These are phyloP conservation scores for Drosophila neocordata DNA, from an alignment of 1,140 invertebrate species.

Conservation along the genomic window DNA sequence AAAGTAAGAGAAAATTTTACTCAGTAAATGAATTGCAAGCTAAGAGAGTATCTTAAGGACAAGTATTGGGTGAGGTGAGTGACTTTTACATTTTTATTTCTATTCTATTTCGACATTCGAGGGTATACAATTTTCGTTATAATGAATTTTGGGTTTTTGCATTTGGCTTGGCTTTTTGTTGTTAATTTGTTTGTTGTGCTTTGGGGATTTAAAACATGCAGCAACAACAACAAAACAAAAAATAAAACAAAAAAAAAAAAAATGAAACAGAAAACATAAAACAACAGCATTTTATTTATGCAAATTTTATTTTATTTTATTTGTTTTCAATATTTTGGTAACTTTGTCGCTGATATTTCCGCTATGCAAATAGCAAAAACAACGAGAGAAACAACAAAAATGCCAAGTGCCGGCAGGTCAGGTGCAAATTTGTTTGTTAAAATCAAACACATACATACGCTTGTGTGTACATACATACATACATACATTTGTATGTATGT, in stretches of 20 bases:
- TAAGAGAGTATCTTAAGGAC: no score
- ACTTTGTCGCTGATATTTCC: constrained; percentile 80
- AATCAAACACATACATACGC: constrained; percentile 49
- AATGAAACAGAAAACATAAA: constrained; percentile 23
- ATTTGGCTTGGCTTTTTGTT: constrained; percentile 60
- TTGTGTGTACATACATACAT: constrained; percentile 16
- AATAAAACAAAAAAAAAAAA: background rate
- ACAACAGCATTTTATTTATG: constrained; percentile 68
- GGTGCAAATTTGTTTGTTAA: constrained; percentile 67
- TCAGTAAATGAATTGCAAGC: no score
- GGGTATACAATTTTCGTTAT: no score
- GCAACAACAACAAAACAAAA: constrained; percentile 13
- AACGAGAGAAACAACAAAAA: constrained; percentile 60
- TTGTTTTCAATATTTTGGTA: constrained; percentile 80
- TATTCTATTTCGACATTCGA: no score
- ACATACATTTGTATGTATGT: constrained; percentile 25
- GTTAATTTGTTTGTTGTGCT: constrained; percentile 65
- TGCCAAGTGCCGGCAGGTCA: constrained; percentile 56
- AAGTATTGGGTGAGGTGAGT: no score
- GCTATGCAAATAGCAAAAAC: constrained; percentile 59
- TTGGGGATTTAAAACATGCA: constrained; percentile 68
- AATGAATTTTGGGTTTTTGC: constrained; percentile 48
- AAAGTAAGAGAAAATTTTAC: no score
- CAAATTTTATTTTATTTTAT: constrained; percentile 81
- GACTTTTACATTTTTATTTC: no score